Evolutionary conservation across 2,888 invertebrate genomes (phyloP).

Genomic region (Thecocarcelia acutangulata): DNA sequence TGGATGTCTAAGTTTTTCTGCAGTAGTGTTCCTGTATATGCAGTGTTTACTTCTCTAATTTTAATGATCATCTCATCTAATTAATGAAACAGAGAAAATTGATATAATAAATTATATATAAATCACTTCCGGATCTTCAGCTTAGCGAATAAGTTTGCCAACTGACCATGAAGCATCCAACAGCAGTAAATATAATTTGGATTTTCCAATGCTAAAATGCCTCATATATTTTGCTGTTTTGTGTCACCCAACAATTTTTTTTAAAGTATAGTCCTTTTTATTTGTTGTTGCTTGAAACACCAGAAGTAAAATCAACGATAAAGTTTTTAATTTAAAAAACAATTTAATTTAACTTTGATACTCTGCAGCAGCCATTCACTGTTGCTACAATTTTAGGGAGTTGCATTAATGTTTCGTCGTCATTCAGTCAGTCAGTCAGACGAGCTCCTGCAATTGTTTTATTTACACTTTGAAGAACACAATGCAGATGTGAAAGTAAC

Average conservation of each 20-base stretch:
- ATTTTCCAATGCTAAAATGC: too few species aligned
- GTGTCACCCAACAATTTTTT: too few species aligned
- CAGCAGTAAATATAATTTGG: too few species aligned
- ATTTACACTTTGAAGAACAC: not conserved
- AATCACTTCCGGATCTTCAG: too few species aligned
- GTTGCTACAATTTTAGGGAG: constrained; percentile 70
- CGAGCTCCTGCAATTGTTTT: constrained; percentile 12
- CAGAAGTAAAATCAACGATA: constrained; percentile 70
- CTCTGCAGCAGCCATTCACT: constrained; percentile 47
- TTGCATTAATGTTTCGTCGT: constrained; percentile 39
- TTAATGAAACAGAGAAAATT: too few species aligned
- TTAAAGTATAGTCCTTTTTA: too few species aligned
- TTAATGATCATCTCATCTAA: too few species aligned
- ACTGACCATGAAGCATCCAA: too few species aligned
- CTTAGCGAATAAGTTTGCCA: too few species aligned
- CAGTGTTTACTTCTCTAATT: too few species aligned
- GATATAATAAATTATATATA: too few species aligned
- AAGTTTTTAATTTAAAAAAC: constrained; percentile 80
- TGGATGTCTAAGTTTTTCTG: not conserved
- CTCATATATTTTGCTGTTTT: not conserved
- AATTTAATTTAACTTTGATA: constrained; percentile 81
- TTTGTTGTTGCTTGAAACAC: too few species aligned
- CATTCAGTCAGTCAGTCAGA: not conserved
- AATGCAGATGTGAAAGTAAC: not conserved
- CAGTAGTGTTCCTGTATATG: not conserved